Evolutionary conservation across 2,888 invertebrate species (phyloP).

Genomic region (Chrysodeixis includens): DNA sequence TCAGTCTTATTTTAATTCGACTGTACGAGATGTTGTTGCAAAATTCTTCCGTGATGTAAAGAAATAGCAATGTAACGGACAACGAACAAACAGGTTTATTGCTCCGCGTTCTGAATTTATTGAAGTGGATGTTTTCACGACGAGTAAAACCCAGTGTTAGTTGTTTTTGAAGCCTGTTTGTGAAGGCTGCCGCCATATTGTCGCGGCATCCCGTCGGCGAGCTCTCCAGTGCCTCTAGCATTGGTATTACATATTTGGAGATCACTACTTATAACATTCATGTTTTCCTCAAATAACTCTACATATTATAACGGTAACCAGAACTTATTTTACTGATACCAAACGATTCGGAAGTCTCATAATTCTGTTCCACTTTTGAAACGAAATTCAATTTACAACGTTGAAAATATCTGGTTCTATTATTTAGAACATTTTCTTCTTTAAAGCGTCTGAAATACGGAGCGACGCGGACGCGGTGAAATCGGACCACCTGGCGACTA

Average conservation of each 20-base stretch:
- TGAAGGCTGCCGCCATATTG: conserved; percentile 60
- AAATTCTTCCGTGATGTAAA: conserved; percentile 12
- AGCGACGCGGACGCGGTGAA: conserved; percentile 29
- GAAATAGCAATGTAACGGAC: conserved; percentile 16
- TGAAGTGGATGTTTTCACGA: conserved; percentile 39
- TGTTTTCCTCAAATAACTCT: not conserved
- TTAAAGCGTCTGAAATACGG: conserved; percentile 38
- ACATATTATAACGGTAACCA: not conserved
- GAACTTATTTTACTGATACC: not conserved
- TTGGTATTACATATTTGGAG: conserved; percentile 36
- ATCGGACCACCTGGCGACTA: conserved; percentile 64
- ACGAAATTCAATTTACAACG: conserved; percentile 26
- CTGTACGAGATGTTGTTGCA: too few species aligned
- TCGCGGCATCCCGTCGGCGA: conserved; percentile 78
- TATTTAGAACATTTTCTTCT: conserved; percentile 20
- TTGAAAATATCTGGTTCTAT: conserved; percentile 23
- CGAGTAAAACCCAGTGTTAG: conserved; percentile 66
- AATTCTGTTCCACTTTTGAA: conserved; percentile 7
- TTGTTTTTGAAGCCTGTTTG: conserved; percentile 67
- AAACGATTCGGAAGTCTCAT: not conserved
- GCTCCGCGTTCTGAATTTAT: conserved; percentile 33
- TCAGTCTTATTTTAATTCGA: too few species aligned
- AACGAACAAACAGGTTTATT: conserved; percentile 47
- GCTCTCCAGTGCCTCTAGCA: conserved; percentile 39
- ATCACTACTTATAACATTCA: conserved; percentile 34